Percentiles rank a stretch among this genome's conserved stretches.
Evolutionary conservation across 2,888 invertebrate genomes (phyloP).

Genomic region (Caenorhabditis panamensis): DNA sequence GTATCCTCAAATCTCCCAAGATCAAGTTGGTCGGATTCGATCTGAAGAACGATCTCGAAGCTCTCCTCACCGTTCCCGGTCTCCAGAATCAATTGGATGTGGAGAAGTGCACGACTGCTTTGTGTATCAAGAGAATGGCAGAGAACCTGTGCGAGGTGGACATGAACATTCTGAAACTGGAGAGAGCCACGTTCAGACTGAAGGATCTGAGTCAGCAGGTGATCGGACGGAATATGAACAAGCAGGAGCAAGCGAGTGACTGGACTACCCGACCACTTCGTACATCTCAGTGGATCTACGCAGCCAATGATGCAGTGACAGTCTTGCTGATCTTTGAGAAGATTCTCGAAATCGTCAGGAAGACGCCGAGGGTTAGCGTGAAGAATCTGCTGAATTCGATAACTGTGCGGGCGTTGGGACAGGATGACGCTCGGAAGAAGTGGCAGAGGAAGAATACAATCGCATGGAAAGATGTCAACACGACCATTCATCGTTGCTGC

Average conservation of each 20-base stretch:
- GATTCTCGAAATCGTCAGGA: not conserved
- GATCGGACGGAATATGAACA: constrained; percentile 45
- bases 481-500: constrained; percentile 3
- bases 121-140: constrained; percentile 50
- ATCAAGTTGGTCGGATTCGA: constrained; percentile 60
- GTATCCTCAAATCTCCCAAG: constrained; percentile 38
- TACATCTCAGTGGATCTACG: constrained; percentile 60
- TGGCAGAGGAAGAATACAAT: not conserved
- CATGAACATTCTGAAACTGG: constrained; percentile 33
- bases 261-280: constrained; percentile 65
- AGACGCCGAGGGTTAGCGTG: not conserved
- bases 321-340: constrained; percentile 42
- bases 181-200: constrained; percentile 46
- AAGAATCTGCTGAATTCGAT: constrained; percentile 3
- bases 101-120: constrained; percentile 34
- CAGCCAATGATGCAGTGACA: constrained; percentile 64
- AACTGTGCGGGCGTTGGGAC: not conserved
- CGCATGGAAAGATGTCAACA: constrained; percentile 16
- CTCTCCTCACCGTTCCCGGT: constrained; percentile 38
- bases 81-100: constrained; percentile 5
- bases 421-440: constrained; percentile 2
- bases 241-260: constrained; percentile 63
- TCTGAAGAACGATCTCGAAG: constrained; percentile 60
- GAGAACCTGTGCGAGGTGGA: constrained; percentile 45
- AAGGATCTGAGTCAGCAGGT: constrained; percentile 42